Base-by-base conservation (phyloP, 2,888 invertebrate species). In the Scaptodrosophila latifasciaeformis region DNA sequence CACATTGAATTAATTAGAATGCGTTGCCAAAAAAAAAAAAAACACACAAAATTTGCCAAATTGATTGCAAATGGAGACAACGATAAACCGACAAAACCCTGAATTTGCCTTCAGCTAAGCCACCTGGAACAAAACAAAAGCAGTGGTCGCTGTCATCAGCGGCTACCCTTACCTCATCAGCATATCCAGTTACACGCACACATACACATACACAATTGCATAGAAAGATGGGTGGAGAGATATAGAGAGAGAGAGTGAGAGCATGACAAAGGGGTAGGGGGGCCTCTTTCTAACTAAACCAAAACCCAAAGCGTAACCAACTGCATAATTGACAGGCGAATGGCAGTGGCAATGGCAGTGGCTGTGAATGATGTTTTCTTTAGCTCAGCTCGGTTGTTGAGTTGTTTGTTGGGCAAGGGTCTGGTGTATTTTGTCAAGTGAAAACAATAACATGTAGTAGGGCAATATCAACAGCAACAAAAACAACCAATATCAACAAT, bases 1-100 rank as follows among this genome's bases (percentile, higher is more conserved):
- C 80, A 21, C 21, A 79, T 72, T 72, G 59, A 56, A 69, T 76
- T 74, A 74, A 79, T 74, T 74, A 74, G 80, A 62, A 59, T 59
- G 50, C 19, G 21, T 21, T 60, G 59, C 60, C 57, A 62, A 44
- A 34, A 34, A 34, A 4, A 62, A 57, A 59, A 79, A 79, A 67
- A 49, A 55, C 61, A 65, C 55, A 62, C 67, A 52, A 65, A 78
- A 71, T 57, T 74, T 75, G 59, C 57, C 48, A 48, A 55, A 40
- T 35, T 44, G 56, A 53, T n/a, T n/a, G n/a, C n/a, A n/a, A n/a
- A n/a, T n/a, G n/a, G n/a, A n/a, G n/a, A n/a, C n/a, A n/a, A n/a
- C n/a, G n/a, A n/a, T n/a, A n/a, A n/a, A n/a, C n/a, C n/a, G n/a
- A n/a, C n/a, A n/a, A n/a, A n/a, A n/a, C n/a, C n/a, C n/a, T n/a